Conservation (phyloP, 2,113 vertebrate genomes). For the Leptobrachium leishanense region DNA sequence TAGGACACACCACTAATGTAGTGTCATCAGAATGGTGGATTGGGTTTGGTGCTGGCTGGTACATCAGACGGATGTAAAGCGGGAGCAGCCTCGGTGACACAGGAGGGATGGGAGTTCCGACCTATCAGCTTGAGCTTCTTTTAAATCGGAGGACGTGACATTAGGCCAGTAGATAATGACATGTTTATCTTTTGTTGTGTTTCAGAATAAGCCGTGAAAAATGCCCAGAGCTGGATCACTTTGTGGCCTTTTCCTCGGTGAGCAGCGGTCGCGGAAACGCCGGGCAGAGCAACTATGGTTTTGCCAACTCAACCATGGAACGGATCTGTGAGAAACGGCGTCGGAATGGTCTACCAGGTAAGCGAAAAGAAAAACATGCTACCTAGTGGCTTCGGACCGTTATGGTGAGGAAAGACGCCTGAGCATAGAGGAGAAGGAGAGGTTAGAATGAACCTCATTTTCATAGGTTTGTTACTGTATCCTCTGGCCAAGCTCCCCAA, state of each 20-base stretch:
- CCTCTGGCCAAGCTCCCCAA: too few species aligned
- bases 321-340: constrained; percentile 87
- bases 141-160: too few species aligned
- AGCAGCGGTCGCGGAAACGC: constrained; percentile 93
- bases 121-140: too few species aligned
- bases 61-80: too few species aligned
- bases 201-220: constrained; percentile 78
- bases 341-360: constrained; percentile 78
- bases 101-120: too few species aligned
- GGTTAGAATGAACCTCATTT: too few species aligned
- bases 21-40: too few species aligned
- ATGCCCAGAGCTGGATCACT: constrained; percentile 86
- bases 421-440: neutral
- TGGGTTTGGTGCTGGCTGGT: too few species aligned
- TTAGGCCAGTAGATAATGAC: too few species aligned
- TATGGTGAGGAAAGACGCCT: neutral
- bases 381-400: neutral
- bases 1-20: too few species aligned
- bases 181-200: neutral
- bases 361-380: neutral
- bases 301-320: constrained; percentile 96
- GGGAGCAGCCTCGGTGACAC: too few species aligned
- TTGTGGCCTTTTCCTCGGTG: constrained; percentile 94
- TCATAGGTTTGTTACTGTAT: too few species aligned
- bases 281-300: constrained; percentile 93